Percentiles rank a stretch among this genome's conserved stretches.
Conservation (phyloP, 2,888 invertebrate genomes). For the Dimorphilus gyrociliatus region DNA sequence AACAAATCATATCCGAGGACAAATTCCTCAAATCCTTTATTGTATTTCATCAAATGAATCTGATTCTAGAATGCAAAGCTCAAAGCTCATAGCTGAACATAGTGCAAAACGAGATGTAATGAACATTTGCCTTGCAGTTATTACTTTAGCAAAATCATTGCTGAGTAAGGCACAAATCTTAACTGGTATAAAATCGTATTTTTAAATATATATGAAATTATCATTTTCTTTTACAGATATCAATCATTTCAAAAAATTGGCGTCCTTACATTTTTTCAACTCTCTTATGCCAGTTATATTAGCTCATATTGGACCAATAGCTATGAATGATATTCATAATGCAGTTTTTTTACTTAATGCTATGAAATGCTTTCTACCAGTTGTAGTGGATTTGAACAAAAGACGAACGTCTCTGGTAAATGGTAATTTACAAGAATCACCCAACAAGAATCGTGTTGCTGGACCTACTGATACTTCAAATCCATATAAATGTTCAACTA, state of each 20-base stretch:
- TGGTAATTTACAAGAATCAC: no score
- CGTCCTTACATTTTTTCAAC: slow-evolving; percentile 49
- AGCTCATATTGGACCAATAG: slow-evolving; percentile 66
- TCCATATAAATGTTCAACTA: slow-evolving; percentile 51
- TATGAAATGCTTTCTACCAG: no score
- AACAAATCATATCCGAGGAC: slow-evolving; percentile 83
- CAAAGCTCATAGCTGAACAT: background rate
- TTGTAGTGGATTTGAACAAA: no score
- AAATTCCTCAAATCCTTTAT: slow-evolving; percentile 80
- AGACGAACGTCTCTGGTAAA: no score
- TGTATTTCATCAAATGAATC: slow-evolving; percentile 58
- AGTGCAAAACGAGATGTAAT: background rate
- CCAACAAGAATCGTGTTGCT: no score
- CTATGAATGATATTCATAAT: no score
- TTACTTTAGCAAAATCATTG: background rate
- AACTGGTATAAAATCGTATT: no score
- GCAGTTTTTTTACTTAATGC: no score
- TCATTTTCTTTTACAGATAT: slow-evolving; percentile 15
- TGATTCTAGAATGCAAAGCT: no score
- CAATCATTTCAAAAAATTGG: slow-evolving; percentile 40
- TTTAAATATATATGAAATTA: background rate
- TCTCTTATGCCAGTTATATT: slow-evolving; percentile 65
- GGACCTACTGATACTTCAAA: background rate
- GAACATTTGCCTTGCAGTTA: background rate
- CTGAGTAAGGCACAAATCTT: background rate